A percentile compares a stretch with the other conserved stretches of the same genome.
Conservation (phyloP, 2,113 vertebrate genomes). For the Dicaeum eximium region DNA sequence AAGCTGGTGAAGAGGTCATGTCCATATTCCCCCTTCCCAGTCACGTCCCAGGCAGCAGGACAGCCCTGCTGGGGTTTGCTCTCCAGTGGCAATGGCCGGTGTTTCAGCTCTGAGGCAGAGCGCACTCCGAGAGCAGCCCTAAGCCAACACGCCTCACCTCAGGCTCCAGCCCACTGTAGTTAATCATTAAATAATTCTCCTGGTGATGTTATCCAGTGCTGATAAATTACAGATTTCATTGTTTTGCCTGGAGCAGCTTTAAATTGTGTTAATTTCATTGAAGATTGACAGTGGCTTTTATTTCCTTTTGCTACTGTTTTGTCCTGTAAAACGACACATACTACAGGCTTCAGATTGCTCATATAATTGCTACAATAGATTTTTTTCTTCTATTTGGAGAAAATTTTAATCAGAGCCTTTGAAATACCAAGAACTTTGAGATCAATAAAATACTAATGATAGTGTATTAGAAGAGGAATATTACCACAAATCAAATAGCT, state of each 20-base stretch:
- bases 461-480: constrained; percentile 1
- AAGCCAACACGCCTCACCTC: background rate
- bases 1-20: background rate
- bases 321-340: constrained; percentile 25
- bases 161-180: constrained; percentile 27
- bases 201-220: constrained; percentile 59
- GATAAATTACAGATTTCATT: constrained; percentile 66
- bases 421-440: constrained; percentile 56
- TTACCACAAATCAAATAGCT: constrained; percentile 18
- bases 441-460: constrained; percentile 62
- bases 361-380: constrained; percentile 53
- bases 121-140: background rate
- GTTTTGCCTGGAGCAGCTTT: constrained; percentile 67
- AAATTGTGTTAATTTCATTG: constrained; percentile 68
- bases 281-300: constrained; percentile 64
- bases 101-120: background rate
- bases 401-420: constrained; percentile 63
- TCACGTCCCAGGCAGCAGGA: background rate
- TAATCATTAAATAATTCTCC: constrained; percentile 70
- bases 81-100: background rate
- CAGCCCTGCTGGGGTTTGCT: background rate
- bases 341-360: constrained; percentile 50
- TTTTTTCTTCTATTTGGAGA: constrained; percentile 54
- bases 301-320: constrained; percentile 50
- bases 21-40: rapidly evolving